Conservation (phyloP, 2,888 invertebrate genomes). For the Hyles lineata region DNA sequence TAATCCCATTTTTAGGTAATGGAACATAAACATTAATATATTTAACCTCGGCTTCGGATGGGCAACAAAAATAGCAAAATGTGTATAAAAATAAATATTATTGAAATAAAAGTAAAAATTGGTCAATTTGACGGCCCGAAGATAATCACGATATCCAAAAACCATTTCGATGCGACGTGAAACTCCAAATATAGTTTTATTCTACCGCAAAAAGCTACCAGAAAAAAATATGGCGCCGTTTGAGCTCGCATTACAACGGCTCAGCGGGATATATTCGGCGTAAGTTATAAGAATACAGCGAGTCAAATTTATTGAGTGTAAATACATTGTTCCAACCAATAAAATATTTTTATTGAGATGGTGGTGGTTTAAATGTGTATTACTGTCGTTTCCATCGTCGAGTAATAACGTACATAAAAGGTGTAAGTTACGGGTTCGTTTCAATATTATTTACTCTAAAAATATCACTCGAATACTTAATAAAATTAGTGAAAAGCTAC, state of each 20-base stretch:
- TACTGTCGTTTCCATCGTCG: too few species aligned
- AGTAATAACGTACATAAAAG: too few species aligned
- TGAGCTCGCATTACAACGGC: slow-evolving; percentile 78
- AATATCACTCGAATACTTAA: too few species aligned
- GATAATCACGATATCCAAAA: slow-evolving; percentile 57
- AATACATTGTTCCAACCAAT: neutral
- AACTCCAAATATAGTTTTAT: slow-evolving; percentile 71
- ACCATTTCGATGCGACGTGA: slow-evolving; percentile 60
- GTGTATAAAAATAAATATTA: neutral
- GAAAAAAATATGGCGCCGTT: slow-evolving; percentile 79
- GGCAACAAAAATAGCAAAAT: neutral
- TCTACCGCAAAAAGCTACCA: slow-evolving; percentile 70
- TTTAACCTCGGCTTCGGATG: neutral
- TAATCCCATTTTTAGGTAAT: neutral
- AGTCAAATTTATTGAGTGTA: neutral
- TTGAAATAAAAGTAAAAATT: slow-evolving; percentile 8
- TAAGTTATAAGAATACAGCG: slow-evolving; percentile 43
- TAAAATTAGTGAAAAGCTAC: too few species aligned
- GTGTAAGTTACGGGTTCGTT: too few species aligned
- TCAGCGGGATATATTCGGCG: slow-evolving; percentile 59
- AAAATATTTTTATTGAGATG: too few species aligned
- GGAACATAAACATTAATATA: neutral
- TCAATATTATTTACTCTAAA: too few species aligned
- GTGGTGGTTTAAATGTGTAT: too few species aligned
- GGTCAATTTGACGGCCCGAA: neutral